Base-by-base conservation (phyloP, 2,113 vertebrate species). In the Grantiella picta region DNA sequence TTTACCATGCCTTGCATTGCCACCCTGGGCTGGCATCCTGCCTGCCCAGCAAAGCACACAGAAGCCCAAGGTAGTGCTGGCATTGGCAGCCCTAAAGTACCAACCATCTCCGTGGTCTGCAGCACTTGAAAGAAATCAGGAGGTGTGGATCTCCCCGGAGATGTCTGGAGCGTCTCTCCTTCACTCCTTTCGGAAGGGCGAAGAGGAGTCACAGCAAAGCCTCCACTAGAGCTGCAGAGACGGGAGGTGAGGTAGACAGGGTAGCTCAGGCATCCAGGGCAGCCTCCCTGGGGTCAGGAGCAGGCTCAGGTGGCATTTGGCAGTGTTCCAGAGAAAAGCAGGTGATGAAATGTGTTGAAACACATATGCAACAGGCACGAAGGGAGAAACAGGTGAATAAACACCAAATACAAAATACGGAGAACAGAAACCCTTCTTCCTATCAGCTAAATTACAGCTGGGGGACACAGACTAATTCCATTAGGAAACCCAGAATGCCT, bases 111-210 rank as follows among this genome's bases (percentile, higher is more conserved):
- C 0, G 0, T 12, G 36, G 33, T 27, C 45, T 71, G 44, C 64
- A 38, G 35, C 22, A 12, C 23, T 42, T 38, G 54, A 17, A 50
- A 20, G 54, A 61, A 52, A 40, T 27, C 52, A 23, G 40, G 10
- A 0, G 2, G 5, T 44, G 54, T 14, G 52, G 35, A 60, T 69
- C 11, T 71, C 27, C 0, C 1, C 6, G 61, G 56, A 53, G 52
- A 9, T 40, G 27, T 33, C 27, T 53, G 24, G 44, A 22, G 28
- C 29, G 23, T 56, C 31, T 29, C 24, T 56, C 31, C 63, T 69
- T 56, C 15, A 18, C 28, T 29, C 13, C 22, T 36, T 65, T 53
- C 0, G 0, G 59, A n/a, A 49, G 7, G 21, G 27, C 68, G 35
- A 42, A 50, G 57, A 84, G 38, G 24, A 71, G 45, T 15, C 0